phyloP scores from a whole-genome alignment of 2,888 invertebrate species.

The Euclidia mi region DNA sequence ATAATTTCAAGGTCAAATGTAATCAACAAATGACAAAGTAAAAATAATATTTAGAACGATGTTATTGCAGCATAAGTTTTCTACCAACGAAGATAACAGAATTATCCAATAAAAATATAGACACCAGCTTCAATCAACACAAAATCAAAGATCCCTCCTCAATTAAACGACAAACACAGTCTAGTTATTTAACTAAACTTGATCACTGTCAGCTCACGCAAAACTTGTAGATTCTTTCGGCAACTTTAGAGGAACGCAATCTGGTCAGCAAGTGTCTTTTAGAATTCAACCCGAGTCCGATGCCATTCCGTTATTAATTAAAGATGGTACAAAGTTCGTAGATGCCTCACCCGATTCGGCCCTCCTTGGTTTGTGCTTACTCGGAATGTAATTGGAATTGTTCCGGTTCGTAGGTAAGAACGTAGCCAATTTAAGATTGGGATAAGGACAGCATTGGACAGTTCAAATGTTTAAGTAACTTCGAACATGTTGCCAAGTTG shows the following conservation, averaged over 20 bases:
- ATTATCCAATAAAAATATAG: no score
- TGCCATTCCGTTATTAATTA: constrained; percentile 77
- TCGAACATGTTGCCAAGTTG: constrained; percentile 58
- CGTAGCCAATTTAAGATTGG: constrained; percentile 82
- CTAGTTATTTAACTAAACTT: constrained; percentile 15
- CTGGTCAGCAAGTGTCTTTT: constrained; percentile 62
- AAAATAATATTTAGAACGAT: no score
- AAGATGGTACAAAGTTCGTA: constrained; percentile 77
- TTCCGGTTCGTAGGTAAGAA: constrained; percentile 74
- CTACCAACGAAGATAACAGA: no score
- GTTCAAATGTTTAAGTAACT: constrained; percentile 60
- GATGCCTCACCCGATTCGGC: constrained; percentile 76
- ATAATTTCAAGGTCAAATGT: no score
- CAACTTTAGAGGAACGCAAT: constrained; percentile 45
- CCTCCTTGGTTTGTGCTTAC: constrained; percentile 68
- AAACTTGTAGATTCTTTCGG: constrained; percentile 50
- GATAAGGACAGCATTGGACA: constrained; percentile 66
- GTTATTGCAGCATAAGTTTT: no score
- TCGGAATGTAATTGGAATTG: constrained; percentile 86
- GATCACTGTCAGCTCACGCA: constrained; percentile 23
- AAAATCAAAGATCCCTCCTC: background rate
- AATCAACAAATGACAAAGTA: no score
- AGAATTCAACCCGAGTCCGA: constrained; percentile 66
- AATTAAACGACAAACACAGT: background rate
- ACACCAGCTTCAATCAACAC: no score